Evolutionary conservation across 2,888 invertebrate species (phyloP).

Genomic region (Galerucella pusilla): DNA sequence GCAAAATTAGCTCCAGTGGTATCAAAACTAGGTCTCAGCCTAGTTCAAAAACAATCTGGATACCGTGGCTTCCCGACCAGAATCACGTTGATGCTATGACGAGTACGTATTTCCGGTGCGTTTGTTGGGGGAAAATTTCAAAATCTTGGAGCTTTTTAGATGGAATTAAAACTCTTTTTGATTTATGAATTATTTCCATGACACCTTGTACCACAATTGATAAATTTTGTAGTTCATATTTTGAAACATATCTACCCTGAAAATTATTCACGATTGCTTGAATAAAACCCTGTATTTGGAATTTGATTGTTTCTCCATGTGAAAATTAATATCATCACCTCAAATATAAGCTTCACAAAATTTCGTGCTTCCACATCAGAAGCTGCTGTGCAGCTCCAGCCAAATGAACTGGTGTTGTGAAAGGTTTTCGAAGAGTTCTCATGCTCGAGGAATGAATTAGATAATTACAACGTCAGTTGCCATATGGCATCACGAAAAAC

Average conservation of each 20-base stretch:
- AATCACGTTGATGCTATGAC: neutral
- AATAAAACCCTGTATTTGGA: too few relatives aligned
- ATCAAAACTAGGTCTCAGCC: neutral
- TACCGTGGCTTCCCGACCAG: neutral
- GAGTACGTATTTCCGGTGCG: too few relatives aligned
- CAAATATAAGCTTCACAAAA: slow-evolving; percentile 27
- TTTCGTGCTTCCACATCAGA: slow-evolving; percentile 12
- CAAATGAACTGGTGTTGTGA: slow-evolving; percentile 21
- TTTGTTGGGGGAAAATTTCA: too few relatives aligned
- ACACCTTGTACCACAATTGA: too few relatives aligned
- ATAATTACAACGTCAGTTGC: slow-evolving; percentile 32
- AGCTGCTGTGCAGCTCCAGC: slow-evolving; percentile 21
- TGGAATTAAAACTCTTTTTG: too few relatives aligned
- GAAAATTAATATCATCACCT: slow-evolving; percentile 23
- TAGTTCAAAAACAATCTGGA: neutral
- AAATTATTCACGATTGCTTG: too few relatives aligned
- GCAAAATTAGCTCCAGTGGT: neutral
- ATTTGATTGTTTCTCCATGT: slow-evolving; percentile 18
- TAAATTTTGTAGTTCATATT: too few relatives aligned
- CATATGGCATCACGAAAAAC: slow-evolving; percentile 33
- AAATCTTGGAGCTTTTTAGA: too few relatives aligned
- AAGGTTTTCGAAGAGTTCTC: slow-evolving; percentile 21
- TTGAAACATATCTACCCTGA: too few relatives aligned
- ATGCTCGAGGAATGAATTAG: slow-evolving; percentile 33
- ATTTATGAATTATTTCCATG: too few relatives aligned